These are phyloP conservation scores for Dryocosmus kuriphilus DNA, from an alignment of 2,888 invertebrate genomes.

Conservation along the genomic window DNA sequence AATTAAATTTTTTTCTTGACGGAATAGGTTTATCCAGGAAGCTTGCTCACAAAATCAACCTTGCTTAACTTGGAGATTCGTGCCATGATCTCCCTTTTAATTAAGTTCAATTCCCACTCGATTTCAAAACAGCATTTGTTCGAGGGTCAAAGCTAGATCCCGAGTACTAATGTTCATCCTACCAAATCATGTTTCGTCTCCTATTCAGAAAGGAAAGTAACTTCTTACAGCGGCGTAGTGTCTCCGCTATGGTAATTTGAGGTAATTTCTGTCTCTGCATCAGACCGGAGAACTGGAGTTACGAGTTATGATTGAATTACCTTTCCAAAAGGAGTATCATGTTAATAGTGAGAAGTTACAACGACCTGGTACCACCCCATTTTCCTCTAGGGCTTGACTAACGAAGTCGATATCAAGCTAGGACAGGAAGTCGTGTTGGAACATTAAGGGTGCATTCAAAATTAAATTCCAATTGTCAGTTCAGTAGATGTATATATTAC, in stretches of 20 bases:
- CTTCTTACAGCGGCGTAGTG: slow-evolving; percentile 42
- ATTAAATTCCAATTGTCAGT: slow-evolving; percentile 63
- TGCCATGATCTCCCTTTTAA: not conserved
- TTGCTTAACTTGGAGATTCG: not conserved
- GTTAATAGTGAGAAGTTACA: slow-evolving; percentile 71
- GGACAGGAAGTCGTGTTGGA: not conserved
- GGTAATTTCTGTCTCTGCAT: slow-evolving; percentile 54
- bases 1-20: not conserved
- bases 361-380: slow-evolving; percentile 41
- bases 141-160: not conserved
- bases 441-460: slow-evolving; percentile 43
- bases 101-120: slow-evolving; percentile 14
- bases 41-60: not conserved
- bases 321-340: slow-evolving; percentile 64
- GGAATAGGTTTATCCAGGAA: too few relatives aligned
- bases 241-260: not conserved
- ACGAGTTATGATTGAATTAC: slow-evolving; percentile 64
- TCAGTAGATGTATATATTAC: slow-evolving; percentile 53
- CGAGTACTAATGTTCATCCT: not conserved
- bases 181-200: slow-evolving; percentile 25
- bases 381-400: slow-evolving; percentile 47
- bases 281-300: slow-evolving; percentile 55
- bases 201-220: slow-evolving; percentile 45
- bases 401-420: slow-evolving; percentile 50
- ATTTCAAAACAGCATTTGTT: not conserved